A percentile compares a stretch with the other conserved stretches of the same genome.
These are phyloP conservation scores for Bolinopsis microptera DNA, from an alignment of 37 sponge, comb jelly and placozoan species.

Conservation along the genomic window DNA sequence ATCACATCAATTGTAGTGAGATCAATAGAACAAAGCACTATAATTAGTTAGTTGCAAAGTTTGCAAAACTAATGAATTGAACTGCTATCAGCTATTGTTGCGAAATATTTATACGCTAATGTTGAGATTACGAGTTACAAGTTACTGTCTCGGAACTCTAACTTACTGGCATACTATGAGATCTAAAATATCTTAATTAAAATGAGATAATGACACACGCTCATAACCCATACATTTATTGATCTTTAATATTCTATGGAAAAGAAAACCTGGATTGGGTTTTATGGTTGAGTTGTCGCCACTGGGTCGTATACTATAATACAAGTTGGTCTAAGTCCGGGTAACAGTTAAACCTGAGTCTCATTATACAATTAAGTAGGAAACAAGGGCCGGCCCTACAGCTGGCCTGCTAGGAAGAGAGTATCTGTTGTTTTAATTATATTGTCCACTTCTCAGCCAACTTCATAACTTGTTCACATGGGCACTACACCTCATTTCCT, in stretches of 20 bases:
- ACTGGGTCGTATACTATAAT: no score
- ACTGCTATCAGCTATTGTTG: neutral
- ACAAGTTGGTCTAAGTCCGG: no score
- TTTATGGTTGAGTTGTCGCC: no score
- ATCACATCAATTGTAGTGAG: neutral
- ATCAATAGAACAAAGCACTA: neutral
- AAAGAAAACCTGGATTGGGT: no score
- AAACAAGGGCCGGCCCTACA: neutral
- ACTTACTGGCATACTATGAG: no score
- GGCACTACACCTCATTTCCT: neutral
- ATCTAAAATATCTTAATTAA: no score
- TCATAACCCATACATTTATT: no score
- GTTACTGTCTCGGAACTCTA: no score
- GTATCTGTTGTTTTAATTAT: neutral
- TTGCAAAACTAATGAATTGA: neutral
- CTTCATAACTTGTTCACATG: neutral
- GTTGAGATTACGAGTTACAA: no score
- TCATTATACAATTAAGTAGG: neutral
- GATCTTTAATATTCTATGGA: no score
- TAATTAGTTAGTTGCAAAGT: neutral
- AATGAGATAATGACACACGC: no score
- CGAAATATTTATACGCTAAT: neutral
- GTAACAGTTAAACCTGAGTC: neutral
- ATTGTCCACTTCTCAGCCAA: neutral
- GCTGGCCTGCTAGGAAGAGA: neutral